Conservation (phyloP, 1,140 invertebrate species). For the Drosophila dunni region DNA sequence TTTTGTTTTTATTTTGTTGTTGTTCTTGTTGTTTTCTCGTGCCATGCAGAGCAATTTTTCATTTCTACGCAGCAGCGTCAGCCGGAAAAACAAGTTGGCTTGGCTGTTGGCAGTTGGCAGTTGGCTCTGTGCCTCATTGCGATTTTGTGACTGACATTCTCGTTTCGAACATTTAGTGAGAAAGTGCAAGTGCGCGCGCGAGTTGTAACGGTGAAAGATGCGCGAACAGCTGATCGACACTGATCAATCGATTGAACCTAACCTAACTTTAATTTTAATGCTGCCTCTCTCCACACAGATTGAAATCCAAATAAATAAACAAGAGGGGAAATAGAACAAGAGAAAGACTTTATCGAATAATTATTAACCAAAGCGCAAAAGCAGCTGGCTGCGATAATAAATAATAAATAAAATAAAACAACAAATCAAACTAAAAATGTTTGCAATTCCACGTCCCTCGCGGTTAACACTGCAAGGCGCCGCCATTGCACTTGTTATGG, state of each 20-base stretch:
- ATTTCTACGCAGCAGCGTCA: constrained; percentile 62
- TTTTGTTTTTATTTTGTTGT: constrained; percentile 22
- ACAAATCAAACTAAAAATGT: constrained; percentile 43
- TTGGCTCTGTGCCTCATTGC: constrained; percentile 34
- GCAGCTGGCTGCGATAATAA: constrained; percentile 8
- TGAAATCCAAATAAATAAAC: constrained; percentile 11
- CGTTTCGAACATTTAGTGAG: constrained; percentile 27
- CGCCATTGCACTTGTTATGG: constrained; percentile 39
- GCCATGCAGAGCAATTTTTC: constrained; percentile 41
- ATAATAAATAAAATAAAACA: constrained; percentile 4
- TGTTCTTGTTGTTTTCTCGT: constrained; percentile 46
- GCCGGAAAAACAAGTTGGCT: constrained; percentile 51
- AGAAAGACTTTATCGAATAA: background rate
- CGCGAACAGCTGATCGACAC: constrained; percentile 46
- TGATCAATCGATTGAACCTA: constrained; percentile 18
- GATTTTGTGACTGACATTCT: constrained; percentile 36
- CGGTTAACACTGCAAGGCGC: constrained; percentile 48
- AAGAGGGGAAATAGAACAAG: too few relatives aligned
- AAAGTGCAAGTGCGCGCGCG: constrained; percentile 41
- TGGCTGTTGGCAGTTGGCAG: constrained; percentile 7
- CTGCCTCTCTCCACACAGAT: constrained; percentile 6
- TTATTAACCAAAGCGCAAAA: constrained; percentile 25
- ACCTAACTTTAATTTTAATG: constrained; percentile 3
- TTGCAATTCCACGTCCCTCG: constrained; percentile 62
- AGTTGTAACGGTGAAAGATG: constrained; percentile 27